These are phyloP conservation scores for Nipponia nippon DNA, from an alignment of 2,113 vertebrate genomes.

Conservation along the genomic window DNA sequence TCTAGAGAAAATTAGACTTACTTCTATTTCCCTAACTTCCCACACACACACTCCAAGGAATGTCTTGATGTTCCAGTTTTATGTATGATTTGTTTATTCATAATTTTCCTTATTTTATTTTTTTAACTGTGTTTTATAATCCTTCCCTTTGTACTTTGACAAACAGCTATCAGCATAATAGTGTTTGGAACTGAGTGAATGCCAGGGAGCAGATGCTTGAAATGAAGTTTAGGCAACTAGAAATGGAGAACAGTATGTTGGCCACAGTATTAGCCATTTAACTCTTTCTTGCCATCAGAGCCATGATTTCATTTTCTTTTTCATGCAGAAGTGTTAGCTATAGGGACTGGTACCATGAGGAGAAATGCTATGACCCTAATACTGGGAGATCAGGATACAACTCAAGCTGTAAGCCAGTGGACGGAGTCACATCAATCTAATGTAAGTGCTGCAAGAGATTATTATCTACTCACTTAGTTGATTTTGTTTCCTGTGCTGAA, in stretches of 20 bases:
- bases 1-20: not conserved
- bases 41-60: not conserved
- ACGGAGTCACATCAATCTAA: not conserved
- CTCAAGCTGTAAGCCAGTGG: not conserved
- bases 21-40: not conserved
- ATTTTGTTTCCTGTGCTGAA: not conserved
- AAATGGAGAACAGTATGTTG: not conserved
- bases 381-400: not conserved
- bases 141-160: slow-evolving; percentile 41
- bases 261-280: not conserved
- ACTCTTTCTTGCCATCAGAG: not conserved
- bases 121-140: slow-evolving; percentile 2
- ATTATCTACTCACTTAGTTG: not conserved
- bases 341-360: not conserved
- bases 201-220: slow-evolving; percentile 27
- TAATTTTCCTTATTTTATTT: slow-evolving; percentile 14
- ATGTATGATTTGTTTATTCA: slow-evolving; percentile 29
- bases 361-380: not conserved
- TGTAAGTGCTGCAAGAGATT: not conserved
- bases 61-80: not conserved
- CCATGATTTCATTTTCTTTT: not conserved
- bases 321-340: not conserved
- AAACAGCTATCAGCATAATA: slow-evolving; percentile 43
- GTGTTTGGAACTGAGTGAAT: slow-evolving; percentile 19
- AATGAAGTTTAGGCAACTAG: slow-evolving; percentile 23